phyloP scores from a whole-genome alignment of 2,113 vertebrate species.

The Scolopax mira region DNA sequence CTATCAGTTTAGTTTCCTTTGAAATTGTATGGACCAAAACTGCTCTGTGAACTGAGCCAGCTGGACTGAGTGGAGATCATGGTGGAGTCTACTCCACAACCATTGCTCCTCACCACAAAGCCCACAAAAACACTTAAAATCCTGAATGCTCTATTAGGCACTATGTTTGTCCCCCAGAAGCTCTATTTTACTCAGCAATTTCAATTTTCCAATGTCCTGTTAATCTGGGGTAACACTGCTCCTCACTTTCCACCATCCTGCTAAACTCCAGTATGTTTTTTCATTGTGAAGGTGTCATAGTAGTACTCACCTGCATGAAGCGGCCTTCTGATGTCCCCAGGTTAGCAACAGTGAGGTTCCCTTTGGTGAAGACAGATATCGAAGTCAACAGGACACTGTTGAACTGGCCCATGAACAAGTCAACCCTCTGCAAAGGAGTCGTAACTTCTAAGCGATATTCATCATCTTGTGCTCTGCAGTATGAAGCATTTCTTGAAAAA shows the following conservation, averaged over 20 bases:
- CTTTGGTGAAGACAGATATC: constrained; percentile 82
- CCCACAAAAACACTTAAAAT: background rate
- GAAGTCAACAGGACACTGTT: constrained; percentile 88
- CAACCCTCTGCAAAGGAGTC: constrained; percentile 85
- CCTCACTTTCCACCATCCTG: background rate
- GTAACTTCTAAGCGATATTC: constrained; percentile 92
- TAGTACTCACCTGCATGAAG: constrained; percentile 87
- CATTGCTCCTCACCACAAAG: background rate
- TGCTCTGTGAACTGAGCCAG: background rate
- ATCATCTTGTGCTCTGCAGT: constrained; percentile 85
- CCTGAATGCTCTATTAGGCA: background rate
- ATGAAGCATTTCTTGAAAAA: constrained; percentile 82
- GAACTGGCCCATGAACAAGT: constrained; percentile 90
- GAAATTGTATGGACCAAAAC: background rate
- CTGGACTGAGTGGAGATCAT: background rate
- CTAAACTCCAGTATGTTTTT: background rate
- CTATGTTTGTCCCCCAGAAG: background rate
- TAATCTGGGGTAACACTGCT: background rate
- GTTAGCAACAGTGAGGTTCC: constrained; percentile 86
- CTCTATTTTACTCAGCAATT: background rate
- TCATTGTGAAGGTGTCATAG: background rate
- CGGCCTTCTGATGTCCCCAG: constrained; percentile 89
- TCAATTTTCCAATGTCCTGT: background rate
- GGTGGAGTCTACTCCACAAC: background rate
- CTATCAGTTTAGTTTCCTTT: background rate